Evolutionary conservation across 2,888 invertebrate genomes (phyloP), one percentile per base, ranked within the genome.

Genomic region (Mantis religiosa): DNA sequence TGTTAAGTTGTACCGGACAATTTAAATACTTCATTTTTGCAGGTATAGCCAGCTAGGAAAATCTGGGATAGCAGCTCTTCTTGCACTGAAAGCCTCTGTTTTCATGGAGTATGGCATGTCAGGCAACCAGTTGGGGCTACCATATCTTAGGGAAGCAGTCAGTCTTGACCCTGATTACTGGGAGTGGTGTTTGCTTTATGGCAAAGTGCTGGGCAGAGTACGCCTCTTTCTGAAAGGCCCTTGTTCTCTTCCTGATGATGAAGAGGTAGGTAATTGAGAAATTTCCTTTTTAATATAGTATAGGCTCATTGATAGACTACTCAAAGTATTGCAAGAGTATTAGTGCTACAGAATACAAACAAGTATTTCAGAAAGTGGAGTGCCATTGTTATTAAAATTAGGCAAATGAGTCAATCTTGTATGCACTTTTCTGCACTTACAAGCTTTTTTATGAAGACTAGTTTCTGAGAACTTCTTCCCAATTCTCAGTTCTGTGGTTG

Each of bases 131-230:
- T 30, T 88, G 28, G 89, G 88, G 3, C 27, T 88, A 3, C 84
- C 28, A 27, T 85, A 30, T 28, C 27, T 88, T 71, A 27, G 82
- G 81, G 15, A 88, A 20, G 90, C 90, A 15, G 83, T 87, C 15
- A 83, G 34, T 27, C 82, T 90, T n/a, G 90, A 90, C 27, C 89
- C 90, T 0, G 84, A 89, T 20, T 88, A 89, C 54, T 89, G 90
- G 89, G 88, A 89, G 20, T 90, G 90, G 90, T 87, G 87, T 34
- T 82, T 89, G 7, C 88, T 84, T 27, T 86, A 88, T 54, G 90
- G 89, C 3, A 90, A 90, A 41, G 54, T 89, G 4, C 4, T 90
- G 9, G 88, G 90, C 25, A 87, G 90, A 27, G 1, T 89, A 14
- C 84, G 89, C 3, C 71, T 85, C 15, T 41, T 82, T 6, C 84